These are phyloP conservation scores for Zootermopsis nevadensis DNA, from an alignment of 2,888 invertebrate species.

Conservation along the genomic window DNA sequence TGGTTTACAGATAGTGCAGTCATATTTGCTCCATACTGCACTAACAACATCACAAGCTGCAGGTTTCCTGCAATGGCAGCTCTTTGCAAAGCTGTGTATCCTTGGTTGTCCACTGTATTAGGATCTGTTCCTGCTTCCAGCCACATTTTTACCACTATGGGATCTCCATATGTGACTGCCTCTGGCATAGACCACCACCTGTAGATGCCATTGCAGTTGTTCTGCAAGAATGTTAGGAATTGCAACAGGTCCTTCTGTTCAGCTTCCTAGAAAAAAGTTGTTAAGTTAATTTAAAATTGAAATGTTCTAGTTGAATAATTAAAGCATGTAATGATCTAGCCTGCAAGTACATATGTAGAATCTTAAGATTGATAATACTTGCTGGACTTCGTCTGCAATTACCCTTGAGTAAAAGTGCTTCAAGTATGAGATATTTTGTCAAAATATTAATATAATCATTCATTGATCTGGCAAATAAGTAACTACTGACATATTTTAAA, in stretches of 20 bases:
- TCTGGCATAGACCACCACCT: background rate
- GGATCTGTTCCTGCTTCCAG: slow-evolving; percentile 4
- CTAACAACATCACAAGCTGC: background rate
- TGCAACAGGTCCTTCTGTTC: background rate
- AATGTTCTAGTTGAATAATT: background rate
- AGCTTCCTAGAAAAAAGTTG: background rate
- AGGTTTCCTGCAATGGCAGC: slow-evolving; percentile 8
- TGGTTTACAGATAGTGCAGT: background rate
- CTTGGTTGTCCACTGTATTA: background rate
- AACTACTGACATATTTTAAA: too few species aligned
- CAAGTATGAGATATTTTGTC: background rate
- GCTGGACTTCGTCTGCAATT: background rate
- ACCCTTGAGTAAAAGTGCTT: background rate
- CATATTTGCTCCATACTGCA: background rate
- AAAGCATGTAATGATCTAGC: too few species aligned
- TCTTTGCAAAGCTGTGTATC: background rate
- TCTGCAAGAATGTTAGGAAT: background rate
- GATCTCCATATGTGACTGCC: background rate
- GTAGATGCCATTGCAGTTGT: background rate
- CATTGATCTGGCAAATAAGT: too few species aligned
- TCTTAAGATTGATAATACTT: too few species aligned
- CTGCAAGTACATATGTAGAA: too few species aligned
- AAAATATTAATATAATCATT: too few species aligned
- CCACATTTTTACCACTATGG: background rate
- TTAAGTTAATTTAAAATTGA: background rate